Conservation (phyloP, 1,140 invertebrate species). For the Limonius californicus region DNA sequence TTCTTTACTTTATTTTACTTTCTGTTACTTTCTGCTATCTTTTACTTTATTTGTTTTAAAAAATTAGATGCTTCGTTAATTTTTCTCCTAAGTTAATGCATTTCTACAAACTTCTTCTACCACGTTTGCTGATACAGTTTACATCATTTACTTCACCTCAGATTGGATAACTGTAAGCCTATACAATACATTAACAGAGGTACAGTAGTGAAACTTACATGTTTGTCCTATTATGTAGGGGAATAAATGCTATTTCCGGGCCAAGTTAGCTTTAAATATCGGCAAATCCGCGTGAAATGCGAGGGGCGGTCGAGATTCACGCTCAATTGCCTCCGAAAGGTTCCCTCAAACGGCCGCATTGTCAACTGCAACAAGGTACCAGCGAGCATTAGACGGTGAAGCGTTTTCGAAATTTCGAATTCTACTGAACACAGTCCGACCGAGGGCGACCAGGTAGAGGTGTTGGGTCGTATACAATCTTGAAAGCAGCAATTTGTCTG, state of each 20-base stretch:
- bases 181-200: background rate
- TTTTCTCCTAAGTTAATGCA: too few species aligned
- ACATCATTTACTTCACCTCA: too few species aligned
- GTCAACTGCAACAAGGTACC: background rate
- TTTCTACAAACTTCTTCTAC: too few species aligned
- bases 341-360: background rate
- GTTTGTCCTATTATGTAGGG: slow-evolving; percentile 3
- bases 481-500: slow-evolving; percentile 14
- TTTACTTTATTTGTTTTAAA: too few species aligned
- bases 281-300: slow-evolving; percentile 20
- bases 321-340: slow-evolving; percentile 17
- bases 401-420: background rate
- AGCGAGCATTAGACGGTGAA: background rate
- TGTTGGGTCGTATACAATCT: slow-evolving; percentile 4
- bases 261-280: slow-evolving; percentile 8
- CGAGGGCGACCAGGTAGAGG: background rate
- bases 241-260: slow-evolving; percentile 10
- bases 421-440: background rate
- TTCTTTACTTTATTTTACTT: too few species aligned
- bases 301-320: slow-evolving; percentile 15
- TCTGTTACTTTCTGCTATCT: too few species aligned
- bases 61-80: too few species aligned
- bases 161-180: background rate
- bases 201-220: background rate
- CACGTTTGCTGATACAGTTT: too few species aligned